Conservation (phyloP, 2,797 vertebrate genomes). For the Anguilla pacifica region DNA sequence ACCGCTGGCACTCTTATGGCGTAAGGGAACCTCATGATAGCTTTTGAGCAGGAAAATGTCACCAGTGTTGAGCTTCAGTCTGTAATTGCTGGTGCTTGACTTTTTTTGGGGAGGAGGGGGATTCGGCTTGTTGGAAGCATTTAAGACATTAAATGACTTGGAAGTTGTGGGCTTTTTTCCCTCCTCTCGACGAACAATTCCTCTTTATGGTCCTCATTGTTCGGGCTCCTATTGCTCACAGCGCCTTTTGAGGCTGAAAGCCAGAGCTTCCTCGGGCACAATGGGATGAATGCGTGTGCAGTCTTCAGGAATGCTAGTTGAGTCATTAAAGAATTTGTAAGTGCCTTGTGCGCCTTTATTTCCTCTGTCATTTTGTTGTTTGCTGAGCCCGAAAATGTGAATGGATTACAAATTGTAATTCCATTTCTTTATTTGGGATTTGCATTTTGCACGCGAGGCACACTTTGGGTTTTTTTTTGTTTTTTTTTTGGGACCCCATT, state of each 20-base stretch:
- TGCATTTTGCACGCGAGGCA: constrained; percentile 2
- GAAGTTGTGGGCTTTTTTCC: constrained; percentile 41
- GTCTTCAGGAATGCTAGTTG: constrained; percentile 40
- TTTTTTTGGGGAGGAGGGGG: constrained; percentile 2
- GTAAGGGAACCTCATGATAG: not conserved
- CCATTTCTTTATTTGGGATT: constrained; percentile 34
- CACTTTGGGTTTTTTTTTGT: not conserved
- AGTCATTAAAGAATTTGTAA: constrained; percentile 43
- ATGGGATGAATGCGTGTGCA: constrained; percentile 45
- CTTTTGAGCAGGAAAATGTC: not conserved
- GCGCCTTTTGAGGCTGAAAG: constrained; percentile 37
- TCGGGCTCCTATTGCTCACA: constrained; percentile 42
- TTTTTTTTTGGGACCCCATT: constrained; percentile 15
- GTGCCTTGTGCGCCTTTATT: constrained; percentile 30
- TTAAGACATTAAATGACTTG: constrained; percentile 42
- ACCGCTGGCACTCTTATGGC: not conserved
- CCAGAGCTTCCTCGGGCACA: constrained; percentile 38
- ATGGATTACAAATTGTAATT: constrained; percentile 43
- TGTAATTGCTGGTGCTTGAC: constrained; percentile 1
- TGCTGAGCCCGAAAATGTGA: constrained; percentile 39
- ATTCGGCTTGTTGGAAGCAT: constrained; percentile 25
- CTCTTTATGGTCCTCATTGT: constrained; percentile 46
- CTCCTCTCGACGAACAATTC: constrained; percentile 44
- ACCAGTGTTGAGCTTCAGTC: not conserved
- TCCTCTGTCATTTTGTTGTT: constrained; percentile 41